These are phyloP conservation scores for Oceanodroma leucorhoa DNA, from an alignment of 2,797 vertebrate species.

Conservation along the genomic window DNA sequence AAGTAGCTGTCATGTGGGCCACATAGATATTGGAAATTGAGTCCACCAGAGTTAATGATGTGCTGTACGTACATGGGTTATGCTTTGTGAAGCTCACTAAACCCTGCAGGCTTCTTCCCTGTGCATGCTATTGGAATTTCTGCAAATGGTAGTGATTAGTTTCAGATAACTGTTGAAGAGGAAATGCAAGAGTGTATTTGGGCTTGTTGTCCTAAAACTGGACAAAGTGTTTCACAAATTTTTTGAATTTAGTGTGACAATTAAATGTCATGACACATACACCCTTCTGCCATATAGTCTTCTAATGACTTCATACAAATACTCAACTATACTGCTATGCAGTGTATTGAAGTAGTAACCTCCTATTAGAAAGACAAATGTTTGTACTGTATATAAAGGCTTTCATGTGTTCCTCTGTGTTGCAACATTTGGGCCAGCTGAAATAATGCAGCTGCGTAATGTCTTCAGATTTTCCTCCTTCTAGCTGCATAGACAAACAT, in stretches of 20 bases:
- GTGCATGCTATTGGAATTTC: background rate
- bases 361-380: background rate
- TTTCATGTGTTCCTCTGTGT: background rate
- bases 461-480: background rate
- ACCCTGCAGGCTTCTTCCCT: background rate
- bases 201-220: background rate
- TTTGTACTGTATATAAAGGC: background rate
- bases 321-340: background rate
- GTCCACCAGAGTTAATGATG: background rate
- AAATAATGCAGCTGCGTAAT: background rate
- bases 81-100: background rate
- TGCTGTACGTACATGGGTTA: background rate
- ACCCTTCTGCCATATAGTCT: background rate
- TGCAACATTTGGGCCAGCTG: background rate
- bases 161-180: background rate
- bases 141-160: background rate
- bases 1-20: background rate
- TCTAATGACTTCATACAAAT: background rate
- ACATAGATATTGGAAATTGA: rapidly evolving
- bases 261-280: background rate
- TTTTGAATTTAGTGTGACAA: background rate
- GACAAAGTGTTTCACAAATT: background rate
- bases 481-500: background rate
- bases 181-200: background rate
- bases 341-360: background rate